These are phyloP conservation scores for Euspilapteryx auroguttella DNA, from an alignment of 2,888 invertebrate species.

Conservation along the genomic window DNA sequence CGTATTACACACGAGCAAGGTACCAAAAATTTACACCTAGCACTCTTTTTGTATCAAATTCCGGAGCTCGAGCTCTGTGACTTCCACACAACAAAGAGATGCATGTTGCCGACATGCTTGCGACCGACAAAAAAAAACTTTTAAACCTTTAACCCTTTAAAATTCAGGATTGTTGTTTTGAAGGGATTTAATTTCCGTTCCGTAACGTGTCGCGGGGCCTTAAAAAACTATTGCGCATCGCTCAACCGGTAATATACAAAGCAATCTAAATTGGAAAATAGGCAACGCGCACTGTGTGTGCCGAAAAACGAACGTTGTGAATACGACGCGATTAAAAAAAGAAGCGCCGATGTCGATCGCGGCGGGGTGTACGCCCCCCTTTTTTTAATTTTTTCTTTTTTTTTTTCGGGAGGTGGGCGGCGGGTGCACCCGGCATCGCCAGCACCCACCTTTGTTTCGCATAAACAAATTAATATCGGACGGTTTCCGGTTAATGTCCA, in stretches of 20 bases:
- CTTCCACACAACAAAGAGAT: too few species aligned
- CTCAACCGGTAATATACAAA: slow-evolving; percentile 60
- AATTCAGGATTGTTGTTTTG: slow-evolving; percentile 4
- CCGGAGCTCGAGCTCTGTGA: too few species aligned
- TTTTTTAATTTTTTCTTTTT: slow-evolving; percentile 42
- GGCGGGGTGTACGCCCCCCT: slow-evolving; percentile 31
- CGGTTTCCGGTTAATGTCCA: slow-evolving; percentile 41
- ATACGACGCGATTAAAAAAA: slow-evolving; percentile 62
- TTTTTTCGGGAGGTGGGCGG: slow-evolving; percentile 56
- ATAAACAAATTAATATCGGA: slow-evolving; percentile 62
- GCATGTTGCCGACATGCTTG: too few species aligned
- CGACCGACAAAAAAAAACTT: too few species aligned
- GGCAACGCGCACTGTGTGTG: slow-evolving; percentile 57
- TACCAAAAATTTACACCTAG: too few species aligned
- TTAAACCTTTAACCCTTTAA: slow-evolving; percentile 1
- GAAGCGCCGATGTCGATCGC: slow-evolving; percentile 60
- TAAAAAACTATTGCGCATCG: slow-evolving; percentile 60
- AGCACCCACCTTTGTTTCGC: slow-evolving; percentile 60
- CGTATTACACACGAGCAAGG: too few species aligned
- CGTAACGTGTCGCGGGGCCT: slow-evolving; percentile 47
- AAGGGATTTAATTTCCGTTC: slow-evolving; percentile 41
- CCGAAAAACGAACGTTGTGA: slow-evolving; percentile 57
- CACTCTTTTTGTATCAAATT: too few species aligned
- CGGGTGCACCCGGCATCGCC: too few species aligned
- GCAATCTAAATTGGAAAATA: slow-evolving; percentile 63